A percentile compares a stretch with the other conserved stretches of the same genome.
Conservation (phyloP, 2,113 vertebrate genomes). For the Camelus bactrianus region DNA sequence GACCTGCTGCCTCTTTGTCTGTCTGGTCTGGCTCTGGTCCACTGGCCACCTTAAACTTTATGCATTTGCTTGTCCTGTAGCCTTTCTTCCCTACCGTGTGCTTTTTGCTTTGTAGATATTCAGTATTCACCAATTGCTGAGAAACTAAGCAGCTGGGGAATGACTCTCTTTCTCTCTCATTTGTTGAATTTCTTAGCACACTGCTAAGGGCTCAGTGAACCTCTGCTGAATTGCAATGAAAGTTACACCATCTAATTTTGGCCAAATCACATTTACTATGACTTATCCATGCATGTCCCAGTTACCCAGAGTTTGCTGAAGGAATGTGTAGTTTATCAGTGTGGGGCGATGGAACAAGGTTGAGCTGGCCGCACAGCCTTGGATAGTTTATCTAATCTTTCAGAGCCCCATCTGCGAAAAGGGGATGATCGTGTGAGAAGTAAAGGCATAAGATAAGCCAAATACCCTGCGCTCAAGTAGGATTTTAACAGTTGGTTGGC, state of each 20-base stretch:
- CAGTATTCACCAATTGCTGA: not conserved
- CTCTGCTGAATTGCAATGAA: not conserved
- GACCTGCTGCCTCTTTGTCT: not conserved
- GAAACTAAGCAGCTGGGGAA: not conserved
- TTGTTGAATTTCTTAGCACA: not conserved
- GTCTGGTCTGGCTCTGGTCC: not conserved
- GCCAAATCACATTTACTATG: not conserved
- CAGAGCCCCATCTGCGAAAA: not conserved
- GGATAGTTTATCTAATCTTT: not conserved
- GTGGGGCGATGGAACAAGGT: not conserved
- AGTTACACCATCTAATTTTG: not conserved
- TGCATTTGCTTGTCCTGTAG: not conserved
- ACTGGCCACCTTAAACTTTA: not conserved
- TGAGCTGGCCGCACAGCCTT: not conserved
- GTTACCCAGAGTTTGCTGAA: not conserved
- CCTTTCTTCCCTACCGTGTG: not conserved
- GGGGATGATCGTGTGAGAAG: not conserved
- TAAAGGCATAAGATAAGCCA: not conserved
- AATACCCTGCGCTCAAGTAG: not conserved
- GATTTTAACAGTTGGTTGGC: not conserved
- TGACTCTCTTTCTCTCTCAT: not conserved
- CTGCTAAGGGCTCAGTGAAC: not conserved
- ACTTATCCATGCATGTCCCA: not conserved
- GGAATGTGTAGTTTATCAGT: not conserved
- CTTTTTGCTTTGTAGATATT: not conserved